phyloP scores from a whole-genome alignment of 2,888 invertebrate genomes.

The Parnassius mnemosyne region DNA sequence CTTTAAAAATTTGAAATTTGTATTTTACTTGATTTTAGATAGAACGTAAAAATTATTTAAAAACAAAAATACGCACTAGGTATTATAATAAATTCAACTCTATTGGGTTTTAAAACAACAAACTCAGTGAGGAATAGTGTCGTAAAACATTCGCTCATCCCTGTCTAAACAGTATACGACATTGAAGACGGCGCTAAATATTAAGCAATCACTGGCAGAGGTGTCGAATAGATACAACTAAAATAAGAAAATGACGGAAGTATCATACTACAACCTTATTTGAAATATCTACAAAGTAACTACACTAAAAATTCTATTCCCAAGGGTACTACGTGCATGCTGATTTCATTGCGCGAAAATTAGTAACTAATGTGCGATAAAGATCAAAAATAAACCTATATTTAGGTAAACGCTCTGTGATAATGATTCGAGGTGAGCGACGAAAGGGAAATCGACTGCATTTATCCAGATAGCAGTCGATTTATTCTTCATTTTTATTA shows the following conservation, averaged over 20 bases:
- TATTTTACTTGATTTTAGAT: too few relatives aligned
- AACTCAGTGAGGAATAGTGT: neutral
- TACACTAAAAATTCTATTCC: constrained; percentile 57
- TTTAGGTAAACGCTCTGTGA: constrained; percentile 53
- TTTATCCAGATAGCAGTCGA: constrained; percentile 17
- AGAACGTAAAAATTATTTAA: too few relatives aligned
- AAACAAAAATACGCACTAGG: too few relatives aligned
- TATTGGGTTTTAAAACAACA: neutral
- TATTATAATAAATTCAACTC: too few relatives aligned
- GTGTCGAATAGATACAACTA: constrained; percentile 6
- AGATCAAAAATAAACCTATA: constrained; percentile 58
- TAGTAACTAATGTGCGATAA: constrained; percentile 58
- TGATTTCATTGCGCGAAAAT: constrained; percentile 64
- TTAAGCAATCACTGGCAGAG: constrained; percentile 12
- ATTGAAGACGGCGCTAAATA: constrained; percentile 21
- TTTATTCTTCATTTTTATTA: neutral
- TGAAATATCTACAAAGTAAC: constrained; percentile 54
- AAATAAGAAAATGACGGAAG: constrained; percentile 25
- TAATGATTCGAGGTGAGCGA: constrained; percentile 37
- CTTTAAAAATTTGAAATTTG: too few relatives aligned
- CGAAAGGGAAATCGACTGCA: constrained; percentile 8
- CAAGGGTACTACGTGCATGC: constrained; percentile 67
- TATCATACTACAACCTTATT: constrained; percentile 45
- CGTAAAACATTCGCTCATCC: constrained; percentile 7
- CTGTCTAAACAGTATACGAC: constrained; percentile 24